These are phyloP conservation scores for Pogonophryne albipinna DNA, from an alignment of 2,797 vertebrate species.

Conservation along the genomic window DNA sequence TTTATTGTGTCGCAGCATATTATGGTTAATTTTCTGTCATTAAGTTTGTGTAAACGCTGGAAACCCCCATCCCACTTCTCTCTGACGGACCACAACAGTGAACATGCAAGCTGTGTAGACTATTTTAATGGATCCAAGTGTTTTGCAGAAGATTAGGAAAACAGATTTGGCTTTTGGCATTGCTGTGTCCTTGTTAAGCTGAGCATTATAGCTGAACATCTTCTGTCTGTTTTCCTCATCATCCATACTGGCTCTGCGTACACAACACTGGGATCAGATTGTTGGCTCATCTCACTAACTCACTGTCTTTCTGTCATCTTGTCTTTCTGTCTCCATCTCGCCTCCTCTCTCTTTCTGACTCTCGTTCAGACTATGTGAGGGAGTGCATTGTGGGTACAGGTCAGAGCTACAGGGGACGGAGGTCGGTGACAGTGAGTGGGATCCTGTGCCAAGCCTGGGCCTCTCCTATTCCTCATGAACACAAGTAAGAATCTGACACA, in stretches of 20 bases:
- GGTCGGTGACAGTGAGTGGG: conserved; percentile 92
- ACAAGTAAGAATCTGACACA: conserved; percentile 89
- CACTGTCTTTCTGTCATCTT: conserved; percentile 24
- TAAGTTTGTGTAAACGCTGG: conserved; percentile 71
- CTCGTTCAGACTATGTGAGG: conserved; percentile 89
- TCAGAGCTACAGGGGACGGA: conserved; percentile 91
- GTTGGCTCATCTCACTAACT: conserved; percentile 49
- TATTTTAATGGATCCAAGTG: conserved; percentile 50
- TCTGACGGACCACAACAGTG: conserved; percentile 36
- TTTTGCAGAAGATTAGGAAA: conserved; percentile 67
- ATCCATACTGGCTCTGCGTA: conserved; percentile 44
- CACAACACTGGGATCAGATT: conserved; percentile 33
- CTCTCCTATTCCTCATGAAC: conserved; percentile 95
- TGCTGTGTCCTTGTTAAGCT: conserved; percentile 56
- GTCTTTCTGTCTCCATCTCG: conserved; percentile 9
- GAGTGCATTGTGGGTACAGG: conserved; percentile 96
- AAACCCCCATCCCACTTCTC: conserved; percentile 47
- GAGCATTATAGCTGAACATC: conserved; percentile 46
- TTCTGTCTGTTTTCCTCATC: conserved; percentile 73
- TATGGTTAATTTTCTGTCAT: conserved; percentile 74
- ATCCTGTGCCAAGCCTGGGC: conserved; percentile 95
- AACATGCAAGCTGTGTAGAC: conserved; percentile 39
- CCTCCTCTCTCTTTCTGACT: conserved; percentile 17
- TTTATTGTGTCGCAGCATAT: conserved; percentile 74
- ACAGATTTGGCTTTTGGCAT: conserved; percentile 73